Conservation (phyloP, 2,113 vertebrate species). For the Amblyornis subalaris region DNA sequence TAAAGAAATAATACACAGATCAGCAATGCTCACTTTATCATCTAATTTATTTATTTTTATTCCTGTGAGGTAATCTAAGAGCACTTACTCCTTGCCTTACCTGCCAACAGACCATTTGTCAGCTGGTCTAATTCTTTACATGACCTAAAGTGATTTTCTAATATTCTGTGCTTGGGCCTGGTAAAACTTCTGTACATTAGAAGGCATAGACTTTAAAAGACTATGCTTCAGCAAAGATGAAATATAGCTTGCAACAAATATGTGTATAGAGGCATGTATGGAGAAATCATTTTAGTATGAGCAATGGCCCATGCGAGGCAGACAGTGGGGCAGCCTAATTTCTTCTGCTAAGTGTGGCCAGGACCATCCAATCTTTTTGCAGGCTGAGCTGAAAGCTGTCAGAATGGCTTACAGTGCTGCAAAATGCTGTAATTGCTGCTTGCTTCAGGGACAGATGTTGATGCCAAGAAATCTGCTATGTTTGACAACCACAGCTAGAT, state of each 20-base stretch:
- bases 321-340: not conserved
- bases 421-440: constrained; percentile 21
- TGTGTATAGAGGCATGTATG: not conserved
- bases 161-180: not conserved
- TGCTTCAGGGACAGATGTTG: constrained; percentile 37
- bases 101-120: not conserved
- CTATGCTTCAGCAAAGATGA: not conserved
- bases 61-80: not conserved
- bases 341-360: not conserved
- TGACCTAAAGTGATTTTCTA: not conserved
- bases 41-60: not conserved
- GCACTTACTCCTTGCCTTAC: not conserved
- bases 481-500: constrained; percentile 24
- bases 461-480: constrained; percentile 2
- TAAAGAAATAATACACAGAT: not conserved
- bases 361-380: not conserved
- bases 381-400: not conserved
- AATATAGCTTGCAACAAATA: not conserved
- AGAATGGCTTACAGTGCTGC: not conserved
- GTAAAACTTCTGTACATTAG: not conserved
- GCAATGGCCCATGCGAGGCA: not conserved
- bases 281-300: not conserved
- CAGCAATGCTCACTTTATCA: not conserved
- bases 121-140: not conserved
- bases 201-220: not conserved